Percentiles rank a stretch among this genome's conserved stretches.
Conservation (phyloP, 2,113 vertebrate species). For the Petrocephalus zakoni region DNA sequence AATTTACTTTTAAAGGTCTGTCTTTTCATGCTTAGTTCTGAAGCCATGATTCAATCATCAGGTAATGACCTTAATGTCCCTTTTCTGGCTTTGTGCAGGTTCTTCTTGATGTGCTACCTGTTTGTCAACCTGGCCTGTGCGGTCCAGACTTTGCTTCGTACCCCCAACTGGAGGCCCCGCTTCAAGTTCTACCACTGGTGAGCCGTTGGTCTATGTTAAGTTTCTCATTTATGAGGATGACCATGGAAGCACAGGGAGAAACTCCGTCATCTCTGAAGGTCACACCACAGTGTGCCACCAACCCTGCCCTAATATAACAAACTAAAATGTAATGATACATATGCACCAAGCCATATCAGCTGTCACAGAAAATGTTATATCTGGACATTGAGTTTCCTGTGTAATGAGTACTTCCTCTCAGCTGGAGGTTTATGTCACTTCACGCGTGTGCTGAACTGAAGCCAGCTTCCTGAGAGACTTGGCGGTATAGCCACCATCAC, state of each 20-base stretch:
- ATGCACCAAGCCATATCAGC: background rate
- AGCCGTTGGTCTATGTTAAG: background rate
- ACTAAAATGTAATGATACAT: background rate
- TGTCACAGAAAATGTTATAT: background rate
- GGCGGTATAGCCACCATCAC: background rate
- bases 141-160: slow-evolving; percentile 82
- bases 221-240: background rate
- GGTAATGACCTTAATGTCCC: background rate
- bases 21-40: background rate
- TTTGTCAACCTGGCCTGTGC: slow-evolving; percentile 96
- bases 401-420: background rate
- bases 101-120: slow-evolving; percentile 97
- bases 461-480: background rate
- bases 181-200: slow-evolving; percentile 77
- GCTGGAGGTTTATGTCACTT: background rate
- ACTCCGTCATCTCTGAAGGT: background rate
- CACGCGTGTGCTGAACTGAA: background rate
- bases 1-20: background rate
- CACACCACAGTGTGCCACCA: background rate
- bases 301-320: background rate
- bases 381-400: background rate
- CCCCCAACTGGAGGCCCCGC: slow-evolving; percentile 88
- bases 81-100: slow-evolving; percentile 60
- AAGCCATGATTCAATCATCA: background rate
- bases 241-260: background rate